A percentile compares a stretch with the other conserved stretches of the same genome.
phyloP scores from a whole-genome alignment of 2,113 vertebrate genomes.

The Thalassoma bifasciatum region DNA sequence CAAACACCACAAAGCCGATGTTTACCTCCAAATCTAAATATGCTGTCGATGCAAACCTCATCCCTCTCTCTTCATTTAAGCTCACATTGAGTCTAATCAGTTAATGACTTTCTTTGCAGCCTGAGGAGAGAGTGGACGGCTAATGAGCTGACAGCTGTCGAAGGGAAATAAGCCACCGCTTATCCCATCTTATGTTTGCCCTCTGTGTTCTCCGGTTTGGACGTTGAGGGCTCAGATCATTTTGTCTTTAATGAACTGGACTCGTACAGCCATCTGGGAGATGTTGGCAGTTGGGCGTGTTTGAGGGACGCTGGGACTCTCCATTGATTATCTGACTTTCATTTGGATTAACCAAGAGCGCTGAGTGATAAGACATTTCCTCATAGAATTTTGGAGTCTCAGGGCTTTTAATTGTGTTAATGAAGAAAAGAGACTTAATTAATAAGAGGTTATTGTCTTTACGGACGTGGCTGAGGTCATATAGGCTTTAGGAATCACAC shows the following conservation, averaged over 20 bases:
- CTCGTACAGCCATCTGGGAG: conserved; percentile 64
- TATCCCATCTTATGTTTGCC: conserved; percentile 58
- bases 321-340: conserved; percentile 75
- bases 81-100: conserved; percentile 44
- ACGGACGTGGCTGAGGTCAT: conserved; percentile 14
- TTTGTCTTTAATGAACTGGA: conserved; percentile 76
- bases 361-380: conserved; percentile 16
- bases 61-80: conserved; percentile 43
- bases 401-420: not conserved
- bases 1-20: not conserved
- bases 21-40: conserved; percentile 20
- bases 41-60: not conserved
- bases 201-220: conserved; percentile 44
- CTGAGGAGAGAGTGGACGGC: conserved; percentile 36
- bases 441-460: conserved; percentile 30
- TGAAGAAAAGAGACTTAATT: conserved; percentile 30
- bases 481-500: conserved; percentile 44
- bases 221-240: conserved; percentile 28
- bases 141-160: conserved; percentile 77
- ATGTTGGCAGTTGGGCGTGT: conserved; percentile 46
- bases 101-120: conserved; percentile 52
- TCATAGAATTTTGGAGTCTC: conserved; percentile 10
- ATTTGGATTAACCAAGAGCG: conserved; percentile 62
- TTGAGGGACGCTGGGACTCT: conserved; percentile 29
- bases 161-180: conserved; percentile 69